Base-by-base conservation (phyloP, 2,797 vertebrate genomes). In the Saxicola maurus region DNA sequence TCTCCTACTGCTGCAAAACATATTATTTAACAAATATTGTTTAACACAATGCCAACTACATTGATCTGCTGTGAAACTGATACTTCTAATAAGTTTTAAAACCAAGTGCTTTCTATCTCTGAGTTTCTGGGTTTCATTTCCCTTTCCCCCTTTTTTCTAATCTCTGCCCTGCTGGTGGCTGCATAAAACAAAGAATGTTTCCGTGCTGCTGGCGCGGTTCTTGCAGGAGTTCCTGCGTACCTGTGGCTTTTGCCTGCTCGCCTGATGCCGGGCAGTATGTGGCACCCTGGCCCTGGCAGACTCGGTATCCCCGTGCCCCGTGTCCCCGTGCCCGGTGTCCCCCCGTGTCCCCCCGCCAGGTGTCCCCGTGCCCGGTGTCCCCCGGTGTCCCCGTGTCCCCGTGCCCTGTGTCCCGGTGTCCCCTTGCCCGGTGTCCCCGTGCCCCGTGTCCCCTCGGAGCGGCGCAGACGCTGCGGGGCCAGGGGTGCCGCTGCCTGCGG, bases 401-500 rank as follows among this genome's bases (percentile, higher is more conserved):
- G 17, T 17, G 40, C 40, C 40, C 40, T 5, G 17, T 40, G 40
- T 40, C 40, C 40, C 40, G 40, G 40, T 18, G 40, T 42, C 40
- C 17, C 17, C 17, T 8, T 18, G 40, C 40, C 40, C 38, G 37
- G 40, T 40, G 40, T 18, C 40, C 17, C 42, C 43, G 43, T 45
- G 43, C 20, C 43, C 43, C 20, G 43, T 45, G 43, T 45, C 42
- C 46, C 46, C 46, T 48, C 46, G 24, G 45, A 48, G 46, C 46
- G 13, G 24, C 25, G 27, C 48, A 6, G 48, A 19, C 40, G 30
- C 68, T 23, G 80, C 80, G 73, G 68, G 67, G 45, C 83, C 60
- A 33, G 67, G 45, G 67, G 4, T 66, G 23, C 81, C 31, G 84
- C 94, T 94, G 95, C 96, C 96, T 68, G 33, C 84, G 86, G 95